These are phyloP conservation scores for Cyrtonyx montezumae DNA, from an alignment of 2,113 vertebrate species.

Conservation along the genomic window DNA sequence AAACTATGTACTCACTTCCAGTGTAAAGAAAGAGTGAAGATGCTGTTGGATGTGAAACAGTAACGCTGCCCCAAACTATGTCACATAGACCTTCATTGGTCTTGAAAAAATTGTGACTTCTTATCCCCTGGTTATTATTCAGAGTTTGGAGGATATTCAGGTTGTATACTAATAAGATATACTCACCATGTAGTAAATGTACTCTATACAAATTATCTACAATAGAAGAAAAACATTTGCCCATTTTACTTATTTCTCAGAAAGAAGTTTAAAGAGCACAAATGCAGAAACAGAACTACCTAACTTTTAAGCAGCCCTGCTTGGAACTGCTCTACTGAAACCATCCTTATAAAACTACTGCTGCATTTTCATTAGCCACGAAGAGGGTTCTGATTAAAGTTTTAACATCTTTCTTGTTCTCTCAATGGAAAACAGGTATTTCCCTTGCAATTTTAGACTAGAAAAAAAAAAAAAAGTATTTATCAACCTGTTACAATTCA, in stretches of 20 bases:
- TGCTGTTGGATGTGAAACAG: neutral
- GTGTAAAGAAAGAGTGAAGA: neutral
- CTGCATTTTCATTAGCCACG: neutral
- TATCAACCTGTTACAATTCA: constrained; percentile 12
- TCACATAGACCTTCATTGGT: neutral
- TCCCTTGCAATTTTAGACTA: neutral
- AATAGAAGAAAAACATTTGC: neutral
- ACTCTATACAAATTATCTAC: neutral
- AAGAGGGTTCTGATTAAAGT: neutral
- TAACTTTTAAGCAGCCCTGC: neutral
- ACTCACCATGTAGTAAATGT: neutral
- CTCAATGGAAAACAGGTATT: neutral
- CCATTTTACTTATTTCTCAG: neutral
- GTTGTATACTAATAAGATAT: neutral
- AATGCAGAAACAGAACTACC: neutral
- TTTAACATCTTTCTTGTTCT: neutral
- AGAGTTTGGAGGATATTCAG: neutral
- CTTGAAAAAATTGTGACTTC: neutral
- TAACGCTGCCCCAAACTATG: neutral
- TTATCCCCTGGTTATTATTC: neutral
- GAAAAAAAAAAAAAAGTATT: neutral
- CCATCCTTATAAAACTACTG: neutral
- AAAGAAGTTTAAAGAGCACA: neutral
- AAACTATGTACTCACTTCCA: neutral
- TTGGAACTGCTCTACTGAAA: neutral